phyloP scores from a whole-genome alignment of 1,140 invertebrate species.

The Trachymyrmex septentrionalis region DNA sequence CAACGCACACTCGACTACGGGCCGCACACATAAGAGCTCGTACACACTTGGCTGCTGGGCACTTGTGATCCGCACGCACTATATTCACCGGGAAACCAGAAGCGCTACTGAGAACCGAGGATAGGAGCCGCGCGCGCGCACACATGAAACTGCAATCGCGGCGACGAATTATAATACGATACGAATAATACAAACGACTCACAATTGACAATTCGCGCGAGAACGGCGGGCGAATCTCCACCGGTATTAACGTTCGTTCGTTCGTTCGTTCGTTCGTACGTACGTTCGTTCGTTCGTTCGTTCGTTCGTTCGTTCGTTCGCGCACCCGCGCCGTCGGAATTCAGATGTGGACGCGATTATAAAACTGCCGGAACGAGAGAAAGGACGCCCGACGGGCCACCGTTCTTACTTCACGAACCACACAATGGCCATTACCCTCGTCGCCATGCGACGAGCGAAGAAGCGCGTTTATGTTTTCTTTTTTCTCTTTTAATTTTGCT shows the following conservation, averaged over 20 bases:
- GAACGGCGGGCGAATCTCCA: not conserved
- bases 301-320: not conserved
- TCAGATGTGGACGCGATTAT: not conserved
- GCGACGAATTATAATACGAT: not conserved
- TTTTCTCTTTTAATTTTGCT: conserved; percentile 2
- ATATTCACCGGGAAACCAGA: conserved; percentile 46
- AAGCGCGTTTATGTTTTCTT: conserved; percentile 71
- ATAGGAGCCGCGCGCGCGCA: conserved; percentile 19
- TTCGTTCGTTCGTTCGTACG: conserved; percentile 1
- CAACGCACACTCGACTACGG: conserved; percentile 75
- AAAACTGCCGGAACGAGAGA: not conserved
- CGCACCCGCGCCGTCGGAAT: conserved; percentile 17
- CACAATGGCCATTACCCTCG: conserved; percentile 73
- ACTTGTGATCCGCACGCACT: conserved; percentile 74
- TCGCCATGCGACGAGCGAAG: conserved; percentile 62
- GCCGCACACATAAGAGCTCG: conserved; percentile 68
- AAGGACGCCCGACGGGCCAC: not conserved
- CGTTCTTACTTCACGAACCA: conserved; percentile 48
- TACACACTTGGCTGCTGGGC: conserved; percentile 64
- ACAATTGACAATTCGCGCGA: not conserved
- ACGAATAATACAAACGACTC: not conserved
- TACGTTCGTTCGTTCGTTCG: not conserved
- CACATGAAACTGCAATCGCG: conserved; percentile 9
- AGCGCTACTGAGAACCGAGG: not conserved
- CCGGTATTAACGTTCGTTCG: not conserved